Conservation (phyloP, 2,888 invertebrate species). For the Argyresthia albistria region DNA sequence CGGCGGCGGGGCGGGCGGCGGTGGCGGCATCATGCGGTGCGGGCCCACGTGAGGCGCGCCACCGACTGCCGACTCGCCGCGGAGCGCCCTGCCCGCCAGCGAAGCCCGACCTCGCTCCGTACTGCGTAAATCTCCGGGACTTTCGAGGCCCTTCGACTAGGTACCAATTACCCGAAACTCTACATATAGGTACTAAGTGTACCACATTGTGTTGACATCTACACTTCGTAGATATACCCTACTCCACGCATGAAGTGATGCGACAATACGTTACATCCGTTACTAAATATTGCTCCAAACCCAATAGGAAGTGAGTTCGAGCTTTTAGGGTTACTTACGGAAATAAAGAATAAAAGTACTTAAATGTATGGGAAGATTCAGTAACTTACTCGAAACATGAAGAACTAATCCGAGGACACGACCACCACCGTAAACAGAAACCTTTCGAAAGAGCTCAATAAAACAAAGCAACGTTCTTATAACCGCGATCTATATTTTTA, state of each 20-base stretch:
- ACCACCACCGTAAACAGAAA: too few species aligned
- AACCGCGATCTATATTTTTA: too few species aligned
- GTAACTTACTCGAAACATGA: too few species aligned
- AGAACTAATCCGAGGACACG: too few species aligned
- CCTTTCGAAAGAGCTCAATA: too few species aligned
- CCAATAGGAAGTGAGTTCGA: too few species aligned
- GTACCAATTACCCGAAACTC: too few species aligned
- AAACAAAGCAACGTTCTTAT: too few species aligned
- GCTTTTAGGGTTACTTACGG: too few species aligned
- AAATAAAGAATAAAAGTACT: too few species aligned
- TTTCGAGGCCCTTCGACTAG: slow-evolving; percentile 30
- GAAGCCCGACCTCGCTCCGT: slow-evolving; percentile 38
- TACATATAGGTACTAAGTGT: background rate
- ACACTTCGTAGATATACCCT: background rate
- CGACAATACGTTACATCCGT: background rate
- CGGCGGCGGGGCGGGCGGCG: slow-evolving; percentile 16
- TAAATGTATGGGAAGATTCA: too few species aligned
- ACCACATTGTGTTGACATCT: background rate
- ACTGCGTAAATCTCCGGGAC: slow-evolving; percentile 43
- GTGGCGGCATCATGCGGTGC: slow-evolving; percentile 16
- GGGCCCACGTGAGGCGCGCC: slow-evolving; percentile 42
- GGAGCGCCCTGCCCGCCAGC: slow-evolving; percentile 12
- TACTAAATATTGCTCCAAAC: too few species aligned
- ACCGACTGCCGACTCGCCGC: slow-evolving; percentile 37
- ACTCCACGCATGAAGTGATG: background rate